phyloP scores from a whole-genome alignment of 1,140 invertebrate species.

The Zaprionus ghesquierei region DNA sequence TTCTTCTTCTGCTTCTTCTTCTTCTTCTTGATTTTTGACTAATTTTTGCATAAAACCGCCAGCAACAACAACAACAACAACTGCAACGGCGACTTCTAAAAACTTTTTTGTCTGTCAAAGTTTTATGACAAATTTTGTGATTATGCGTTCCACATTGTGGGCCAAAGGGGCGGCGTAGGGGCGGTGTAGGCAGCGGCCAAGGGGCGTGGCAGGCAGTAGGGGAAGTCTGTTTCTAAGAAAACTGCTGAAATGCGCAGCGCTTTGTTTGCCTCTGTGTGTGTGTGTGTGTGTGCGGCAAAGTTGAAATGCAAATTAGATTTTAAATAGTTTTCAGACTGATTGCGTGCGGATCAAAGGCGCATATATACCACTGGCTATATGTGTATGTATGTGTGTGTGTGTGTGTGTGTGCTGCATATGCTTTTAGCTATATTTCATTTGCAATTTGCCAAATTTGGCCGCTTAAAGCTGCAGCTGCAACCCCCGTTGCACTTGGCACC shows the following conservation, averaged over 20 bases:
- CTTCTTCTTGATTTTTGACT: constrained; percentile 41
- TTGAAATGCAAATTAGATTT: constrained; percentile 75
- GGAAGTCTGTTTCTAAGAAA: constrained; percentile 8
- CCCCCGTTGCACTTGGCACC: neutral
- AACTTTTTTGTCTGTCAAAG: constrained; percentile 67
- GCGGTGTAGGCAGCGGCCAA: too few relatives aligned
- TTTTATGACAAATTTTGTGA: constrained; percentile 76
- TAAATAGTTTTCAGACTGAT: constrained; percentile 72
- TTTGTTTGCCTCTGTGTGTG: constrained; percentile 48
- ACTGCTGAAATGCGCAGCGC: constrained; percentile 43
- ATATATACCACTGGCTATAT: neutral
- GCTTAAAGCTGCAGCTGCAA: constrained; percentile 25
- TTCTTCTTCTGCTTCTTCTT: neutral
- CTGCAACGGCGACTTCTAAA: neutral
- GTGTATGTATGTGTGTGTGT: neutral
- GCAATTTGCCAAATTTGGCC: constrained; percentile 69
- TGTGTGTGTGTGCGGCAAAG: constrained; percentile 32
- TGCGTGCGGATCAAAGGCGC: constrained; percentile 30
- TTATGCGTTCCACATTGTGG: constrained; percentile 43
- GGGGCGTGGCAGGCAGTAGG: neutral
- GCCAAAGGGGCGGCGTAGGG: neutral
- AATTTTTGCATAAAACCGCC: constrained; percentile 30
- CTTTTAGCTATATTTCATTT: constrained; percentile 10
- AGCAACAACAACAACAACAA: constrained; percentile 27
- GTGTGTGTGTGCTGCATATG: neutral